These are phyloP conservation scores for Pteruthius melanotis DNA, from an alignment of 2,113 vertebrate species.

Conservation along the genomic window DNA sequence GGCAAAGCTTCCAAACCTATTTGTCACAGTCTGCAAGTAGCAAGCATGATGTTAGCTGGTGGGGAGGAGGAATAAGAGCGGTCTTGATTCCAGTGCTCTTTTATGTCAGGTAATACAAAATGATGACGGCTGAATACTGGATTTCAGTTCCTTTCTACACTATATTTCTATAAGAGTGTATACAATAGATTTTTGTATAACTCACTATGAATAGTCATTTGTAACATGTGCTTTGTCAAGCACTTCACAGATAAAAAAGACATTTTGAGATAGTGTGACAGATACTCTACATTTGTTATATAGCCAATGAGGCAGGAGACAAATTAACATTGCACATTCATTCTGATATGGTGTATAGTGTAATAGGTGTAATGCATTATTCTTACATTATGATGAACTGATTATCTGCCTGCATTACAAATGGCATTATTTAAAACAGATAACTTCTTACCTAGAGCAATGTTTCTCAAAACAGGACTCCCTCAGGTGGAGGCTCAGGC, in stretches of 20 bases:
- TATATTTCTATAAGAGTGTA: not conserved
- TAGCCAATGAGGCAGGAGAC: not conserved
- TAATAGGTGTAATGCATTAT: not conserved
- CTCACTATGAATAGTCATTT: not conserved
- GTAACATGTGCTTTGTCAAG: slow-evolving; percentile 12
- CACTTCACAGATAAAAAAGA: slow-evolving; percentile 11
- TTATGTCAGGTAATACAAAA: not conserved
- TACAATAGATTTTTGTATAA: not conserved
- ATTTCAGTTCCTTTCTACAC: not conserved
- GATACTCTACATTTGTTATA: not conserved
- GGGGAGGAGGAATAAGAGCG: not conserved
- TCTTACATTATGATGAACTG: not conserved
- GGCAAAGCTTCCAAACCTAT: not conserved
- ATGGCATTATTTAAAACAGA: slow-evolving; percentile 6
- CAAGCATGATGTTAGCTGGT: not conserved
- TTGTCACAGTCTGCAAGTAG: not conserved
- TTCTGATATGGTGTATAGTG: not conserved
- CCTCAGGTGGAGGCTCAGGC: not conserved
- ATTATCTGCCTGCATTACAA: not conserved
- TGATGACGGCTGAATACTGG: not conserved
- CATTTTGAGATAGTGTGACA: slow-evolving; percentile 24
- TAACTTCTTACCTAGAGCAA: not conserved
- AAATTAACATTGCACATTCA: not conserved
- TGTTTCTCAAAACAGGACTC: not conserved
- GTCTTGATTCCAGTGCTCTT: not conserved